Percentiles rank a stretch among this genome's conserved stretches.
phyloP scores from a whole-genome alignment of 2,113 vertebrate genomes.

The Burhinus oedicnemus region DNA sequence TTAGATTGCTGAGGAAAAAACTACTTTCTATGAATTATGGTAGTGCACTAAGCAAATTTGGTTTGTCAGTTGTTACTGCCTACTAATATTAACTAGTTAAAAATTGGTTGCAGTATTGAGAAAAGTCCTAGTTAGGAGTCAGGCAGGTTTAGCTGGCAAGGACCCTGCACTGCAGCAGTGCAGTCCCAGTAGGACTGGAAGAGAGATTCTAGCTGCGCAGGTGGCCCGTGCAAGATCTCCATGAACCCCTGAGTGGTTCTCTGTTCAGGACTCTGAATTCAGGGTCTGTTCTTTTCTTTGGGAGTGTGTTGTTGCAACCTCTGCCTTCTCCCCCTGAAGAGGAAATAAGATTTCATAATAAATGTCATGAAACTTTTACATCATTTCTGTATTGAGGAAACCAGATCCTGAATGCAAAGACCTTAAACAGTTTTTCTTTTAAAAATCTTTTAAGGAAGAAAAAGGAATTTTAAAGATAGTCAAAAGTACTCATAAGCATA shows the following conservation, averaged over 20 bases:
- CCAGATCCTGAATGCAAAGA: neutral
- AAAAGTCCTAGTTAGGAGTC: neutral
- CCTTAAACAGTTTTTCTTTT: neutral
- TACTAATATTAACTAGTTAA: neutral
- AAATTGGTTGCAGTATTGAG: neutral
- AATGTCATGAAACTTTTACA: neutral
- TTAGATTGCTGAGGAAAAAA: neutral
- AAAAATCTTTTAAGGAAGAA: neutral
- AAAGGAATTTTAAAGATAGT: neutral
- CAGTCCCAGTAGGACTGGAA: neutral
- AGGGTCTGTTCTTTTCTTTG: neutral
- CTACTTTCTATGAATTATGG: neutral
- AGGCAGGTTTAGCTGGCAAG: neutral
- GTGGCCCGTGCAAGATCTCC: neutral
- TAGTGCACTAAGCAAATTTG: neutral
- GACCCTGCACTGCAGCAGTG: neutral
- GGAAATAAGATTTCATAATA: neutral
- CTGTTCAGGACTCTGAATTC: neutral
- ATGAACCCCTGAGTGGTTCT: neutral
- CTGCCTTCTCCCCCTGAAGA: neutral
- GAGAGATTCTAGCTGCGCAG: neutral
- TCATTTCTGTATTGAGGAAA: neutral
- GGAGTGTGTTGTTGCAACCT: neutral
- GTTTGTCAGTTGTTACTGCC: neutral
- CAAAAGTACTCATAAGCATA: neutral